phyloP scores from a whole-genome alignment of 2,113 vertebrate species.

The Campylomormyrus tamandua region DNA sequence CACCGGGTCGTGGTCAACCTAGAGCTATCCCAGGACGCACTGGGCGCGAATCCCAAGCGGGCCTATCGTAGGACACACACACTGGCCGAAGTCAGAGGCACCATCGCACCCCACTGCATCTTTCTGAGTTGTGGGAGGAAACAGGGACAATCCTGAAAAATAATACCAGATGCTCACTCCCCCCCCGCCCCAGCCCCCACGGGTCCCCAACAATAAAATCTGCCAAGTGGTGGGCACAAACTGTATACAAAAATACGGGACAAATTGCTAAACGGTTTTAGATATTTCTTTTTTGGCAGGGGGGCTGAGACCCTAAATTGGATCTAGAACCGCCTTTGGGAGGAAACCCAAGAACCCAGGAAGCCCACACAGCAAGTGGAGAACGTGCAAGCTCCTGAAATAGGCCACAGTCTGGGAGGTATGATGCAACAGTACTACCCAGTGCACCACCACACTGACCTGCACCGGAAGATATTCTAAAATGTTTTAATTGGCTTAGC shows the following conservation, averaged over 20 bases:
- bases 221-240: background rate
- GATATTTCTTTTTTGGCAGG: background rate
- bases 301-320: background rate
- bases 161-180: background rate
- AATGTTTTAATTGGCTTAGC: background rate
- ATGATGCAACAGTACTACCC: background rate
- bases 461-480: background rate
- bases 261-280: background rate
- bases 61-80: background rate
- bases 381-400: background rate
- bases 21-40: background rate
- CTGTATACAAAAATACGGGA: background rate
- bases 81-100: background rate
- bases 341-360: background rate
- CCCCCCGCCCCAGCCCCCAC: background rate
- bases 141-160: background rate
- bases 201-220: background rate
- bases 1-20: background rate
- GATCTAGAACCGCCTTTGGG: background rate
- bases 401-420: background rate
- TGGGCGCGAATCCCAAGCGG: background rate
- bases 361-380: background rate
- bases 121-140: background rate
- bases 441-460: background rate
- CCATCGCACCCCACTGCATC: background rate